Conservation (phyloP, 2,888 invertebrate species). For the Zele albiditarsus region DNA sequence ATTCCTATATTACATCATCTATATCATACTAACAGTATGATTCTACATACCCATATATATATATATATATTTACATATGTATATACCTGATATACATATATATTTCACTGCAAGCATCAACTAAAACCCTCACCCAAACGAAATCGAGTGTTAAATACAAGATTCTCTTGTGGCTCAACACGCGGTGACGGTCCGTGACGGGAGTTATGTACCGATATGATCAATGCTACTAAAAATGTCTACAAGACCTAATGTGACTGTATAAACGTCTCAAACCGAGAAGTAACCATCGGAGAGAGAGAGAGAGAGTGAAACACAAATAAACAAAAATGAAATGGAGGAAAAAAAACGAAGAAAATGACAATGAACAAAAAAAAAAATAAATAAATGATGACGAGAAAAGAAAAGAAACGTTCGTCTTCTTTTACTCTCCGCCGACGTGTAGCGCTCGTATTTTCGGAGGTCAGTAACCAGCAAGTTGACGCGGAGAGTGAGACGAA, state of each 20-base stretch:
- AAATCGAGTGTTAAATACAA: constrained; percentile 29
- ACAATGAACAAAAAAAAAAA: constrained; percentile 20
- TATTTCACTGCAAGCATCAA: neutral
- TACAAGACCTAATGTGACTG: neutral
- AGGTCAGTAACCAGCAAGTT: constrained; percentile 71
- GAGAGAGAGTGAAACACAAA: neutral
- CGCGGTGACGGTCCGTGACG: neutral
- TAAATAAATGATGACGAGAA: constrained; percentile 32
- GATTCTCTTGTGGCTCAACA: neutral
- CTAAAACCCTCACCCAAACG: constrained; percentile 19
- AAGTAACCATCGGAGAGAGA: neutral
- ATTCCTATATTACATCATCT: neutral
- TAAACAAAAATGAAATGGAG: neutral
- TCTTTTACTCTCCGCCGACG: neutral
- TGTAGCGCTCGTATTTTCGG: constrained; percentile 64
- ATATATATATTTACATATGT: neutral
- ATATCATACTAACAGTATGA: neutral
- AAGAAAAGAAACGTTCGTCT: constrained; percentile 13
- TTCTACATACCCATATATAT: neutral
- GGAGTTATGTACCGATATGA: neutral
- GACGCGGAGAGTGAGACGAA: constrained; percentile 60
- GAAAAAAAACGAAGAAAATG: neutral
- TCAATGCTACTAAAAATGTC: neutral
- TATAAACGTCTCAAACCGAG: neutral
- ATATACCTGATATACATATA: neutral